Conservation (phyloP, 2,797 vertebrate species). For the Spheniscus humboldti region DNA sequence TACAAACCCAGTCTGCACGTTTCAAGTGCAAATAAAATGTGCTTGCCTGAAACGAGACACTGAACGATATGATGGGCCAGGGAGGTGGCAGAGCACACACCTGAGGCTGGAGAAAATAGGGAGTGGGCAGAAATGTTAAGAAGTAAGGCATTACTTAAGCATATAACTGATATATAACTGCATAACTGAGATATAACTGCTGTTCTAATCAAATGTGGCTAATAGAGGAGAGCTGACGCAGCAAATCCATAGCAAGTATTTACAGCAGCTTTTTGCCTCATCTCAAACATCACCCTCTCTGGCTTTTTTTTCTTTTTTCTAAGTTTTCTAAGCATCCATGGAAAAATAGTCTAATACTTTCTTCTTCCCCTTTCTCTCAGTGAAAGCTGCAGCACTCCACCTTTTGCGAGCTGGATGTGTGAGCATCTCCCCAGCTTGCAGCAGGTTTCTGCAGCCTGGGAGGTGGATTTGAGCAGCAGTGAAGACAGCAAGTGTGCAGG, state of each 20-base stretch:
- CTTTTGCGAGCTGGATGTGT: no score
- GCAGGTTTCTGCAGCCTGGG: neutral
- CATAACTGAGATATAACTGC: neutral
- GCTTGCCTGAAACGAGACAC: neutral
- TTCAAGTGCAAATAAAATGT: neutral
- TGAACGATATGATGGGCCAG: fast-evolving
- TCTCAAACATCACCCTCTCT: neutral
- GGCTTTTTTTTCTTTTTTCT: neutral
- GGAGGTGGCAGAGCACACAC: neutral
- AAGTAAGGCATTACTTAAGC: neutral
- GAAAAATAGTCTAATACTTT: neutral
- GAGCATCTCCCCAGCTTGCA: neutral
- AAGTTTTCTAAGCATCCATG: neutral
- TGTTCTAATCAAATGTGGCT: neutral
- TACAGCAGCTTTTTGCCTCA: neutral
- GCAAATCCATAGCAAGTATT: neutral
- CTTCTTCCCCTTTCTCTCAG: neutral
- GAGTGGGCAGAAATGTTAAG: neutral
- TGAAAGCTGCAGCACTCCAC: neutral
- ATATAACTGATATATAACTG: neutral
- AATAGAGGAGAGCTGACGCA: neutral
- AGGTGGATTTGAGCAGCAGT: neutral
- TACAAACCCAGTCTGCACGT: neutral
- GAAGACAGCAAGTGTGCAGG: neutral
- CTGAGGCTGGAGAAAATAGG: neutral